A percentile compares a stretch with the other conserved stretches of the same genome.
phyloP scores from a whole-genome alignment of 1,140 invertebrate species.

The Sminthurinus signatus region DNA sequence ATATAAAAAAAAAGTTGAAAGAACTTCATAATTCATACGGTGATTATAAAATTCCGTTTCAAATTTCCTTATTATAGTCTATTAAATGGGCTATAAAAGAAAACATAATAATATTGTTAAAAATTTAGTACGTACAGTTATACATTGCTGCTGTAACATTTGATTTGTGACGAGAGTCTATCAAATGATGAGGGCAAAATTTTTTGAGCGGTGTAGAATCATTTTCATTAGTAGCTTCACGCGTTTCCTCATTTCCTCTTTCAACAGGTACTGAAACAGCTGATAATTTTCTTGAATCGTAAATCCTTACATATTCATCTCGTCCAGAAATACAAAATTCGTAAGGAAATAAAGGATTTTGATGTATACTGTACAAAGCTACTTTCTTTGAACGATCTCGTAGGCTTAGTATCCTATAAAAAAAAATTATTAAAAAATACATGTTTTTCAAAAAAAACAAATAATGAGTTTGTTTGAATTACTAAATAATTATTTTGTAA shows the following conservation, averaged over 20 bases:
- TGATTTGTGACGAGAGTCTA: constrained; percentile 44
- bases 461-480: no score
- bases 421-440: not conserved
- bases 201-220: constrained; percentile 48
- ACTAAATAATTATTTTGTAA: no score
- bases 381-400: constrained; percentile 56
- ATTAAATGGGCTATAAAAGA: no score
- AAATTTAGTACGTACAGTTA: no score
- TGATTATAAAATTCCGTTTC: no score
- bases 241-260: constrained; percentile 1
- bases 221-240: not conserved
- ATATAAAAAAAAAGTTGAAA: no score
- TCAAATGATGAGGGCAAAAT: constrained; percentile 54
- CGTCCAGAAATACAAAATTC: constrained; percentile 76
- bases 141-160: constrained; percentile 84
- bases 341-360: constrained; percentile 67
- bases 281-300: constrained; percentile 58
- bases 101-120: no score
- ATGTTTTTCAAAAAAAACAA: not conserved
- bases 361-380: constrained; percentile 76
- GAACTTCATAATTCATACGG: no score
- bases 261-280: constrained; percentile 4
- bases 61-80: no score
- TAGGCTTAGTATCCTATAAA: constrained; percentile 49
- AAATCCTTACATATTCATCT: constrained; percentile 55